Conservation (phyloP, 2,113 vertebrate genomes). For the Cynopterus brachyotis region DNA sequence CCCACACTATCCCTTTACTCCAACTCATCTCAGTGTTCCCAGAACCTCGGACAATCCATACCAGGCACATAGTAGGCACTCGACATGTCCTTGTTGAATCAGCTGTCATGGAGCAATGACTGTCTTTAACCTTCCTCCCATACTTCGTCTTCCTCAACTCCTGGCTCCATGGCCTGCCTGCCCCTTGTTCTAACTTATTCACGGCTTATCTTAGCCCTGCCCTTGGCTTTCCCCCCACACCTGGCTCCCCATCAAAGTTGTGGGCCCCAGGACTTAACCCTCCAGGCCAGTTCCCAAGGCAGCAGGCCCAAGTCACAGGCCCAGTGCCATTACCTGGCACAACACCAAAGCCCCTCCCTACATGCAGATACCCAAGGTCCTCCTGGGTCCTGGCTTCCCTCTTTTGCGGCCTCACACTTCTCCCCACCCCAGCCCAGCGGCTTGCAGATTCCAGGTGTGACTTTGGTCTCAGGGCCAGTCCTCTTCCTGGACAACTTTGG, state of each 20-base stretch:
- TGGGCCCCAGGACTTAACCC: neutral
- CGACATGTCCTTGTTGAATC: neutral
- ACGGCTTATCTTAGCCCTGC: neutral
- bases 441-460: neutral
- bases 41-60: neutral
- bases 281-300: neutral
- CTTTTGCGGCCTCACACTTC: neutral
- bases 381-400: neutral
- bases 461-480: neutral
- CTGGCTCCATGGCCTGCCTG: neutral
- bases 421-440: neutral
- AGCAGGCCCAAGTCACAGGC: neutral
- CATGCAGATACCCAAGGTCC: neutral
- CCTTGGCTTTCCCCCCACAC: no score
- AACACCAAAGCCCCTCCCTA: neutral
- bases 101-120: neutral
- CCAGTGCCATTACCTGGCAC: neutral
- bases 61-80: neutral
- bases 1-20: neutral
- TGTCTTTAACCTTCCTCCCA: neutral
- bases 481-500: neutral
- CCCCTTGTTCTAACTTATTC: neutral
- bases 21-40: neutral
- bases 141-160: neutral
- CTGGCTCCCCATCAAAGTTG: neutral